A percentile compares a stretch with the other conserved stretches of the same genome.
These are phyloP conservation scores for Syncerus caffer DNA, from an alignment of 2,797 vertebrate species.

Conservation along the genomic window DNA sequence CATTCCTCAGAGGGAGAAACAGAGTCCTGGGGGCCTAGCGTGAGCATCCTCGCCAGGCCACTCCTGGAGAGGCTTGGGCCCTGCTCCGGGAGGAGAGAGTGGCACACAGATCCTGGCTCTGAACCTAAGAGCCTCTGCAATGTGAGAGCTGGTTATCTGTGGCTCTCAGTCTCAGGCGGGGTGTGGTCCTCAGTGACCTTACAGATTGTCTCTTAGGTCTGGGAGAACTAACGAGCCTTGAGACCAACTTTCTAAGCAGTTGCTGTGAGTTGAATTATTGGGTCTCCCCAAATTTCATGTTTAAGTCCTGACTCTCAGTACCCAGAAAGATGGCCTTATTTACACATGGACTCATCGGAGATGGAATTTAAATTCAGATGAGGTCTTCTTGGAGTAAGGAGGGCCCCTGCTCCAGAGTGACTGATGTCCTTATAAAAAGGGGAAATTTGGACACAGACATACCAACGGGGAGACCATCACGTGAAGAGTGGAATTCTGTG, in stretches of 20 bases:
- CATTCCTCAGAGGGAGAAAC: neutral
- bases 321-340: neutral
- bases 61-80: fast-evolving
- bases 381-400: no score
- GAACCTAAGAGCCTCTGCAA: neutral
- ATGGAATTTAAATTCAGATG: neutral
- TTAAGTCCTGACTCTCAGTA: neutral
- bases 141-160: fast-evolving
- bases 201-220: neutral
- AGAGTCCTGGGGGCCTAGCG: fast-evolving
- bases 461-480: neutral
- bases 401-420: neutral
- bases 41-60: fast-evolving
- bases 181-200: neutral
- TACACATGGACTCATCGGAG: neutral
- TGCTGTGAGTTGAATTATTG: neutral
- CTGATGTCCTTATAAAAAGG: neutral
- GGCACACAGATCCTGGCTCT: fast-evolving
- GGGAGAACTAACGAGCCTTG: neutral
- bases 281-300: neutral
- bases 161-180: fast-evolving
- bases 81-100: no score
- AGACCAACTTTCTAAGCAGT: neutral
- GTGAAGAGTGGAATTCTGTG: neutral
- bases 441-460: neutral